A percentile compares a stretch with the other conserved stretches of the same genome.
Conservation (phyloP, 2,797 vertebrate genomes). For the Luscinia megarhynchos region DNA sequence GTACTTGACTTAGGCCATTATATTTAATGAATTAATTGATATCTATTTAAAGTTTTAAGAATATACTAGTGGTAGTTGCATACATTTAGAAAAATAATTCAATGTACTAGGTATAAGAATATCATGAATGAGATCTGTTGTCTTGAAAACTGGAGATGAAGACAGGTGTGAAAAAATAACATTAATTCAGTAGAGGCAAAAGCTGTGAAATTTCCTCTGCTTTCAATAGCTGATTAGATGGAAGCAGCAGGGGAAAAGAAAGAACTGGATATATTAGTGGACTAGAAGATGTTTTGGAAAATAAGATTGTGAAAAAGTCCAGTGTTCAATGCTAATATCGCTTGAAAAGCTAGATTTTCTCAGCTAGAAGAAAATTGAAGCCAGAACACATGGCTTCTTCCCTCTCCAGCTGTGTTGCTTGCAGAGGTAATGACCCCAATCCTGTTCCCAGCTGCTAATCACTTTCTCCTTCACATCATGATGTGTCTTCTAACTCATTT, state of each 20-base stretch:
- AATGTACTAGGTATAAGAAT: background rate
- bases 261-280: background rate
- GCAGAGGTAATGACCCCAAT: conserved; percentile 23
- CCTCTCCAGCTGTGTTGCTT: conserved; percentile 31
- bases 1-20: background rate
- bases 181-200: background rate
- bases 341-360: background rate
- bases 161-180: background rate
- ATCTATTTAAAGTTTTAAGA: background rate
- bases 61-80: background rate
- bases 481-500: background rate
- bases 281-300: background rate
- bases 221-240: background rate
- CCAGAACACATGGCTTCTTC: background rate
- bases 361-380: conserved; percentile 5
- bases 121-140: background rate
- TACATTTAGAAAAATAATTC: background rate
- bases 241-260: background rate
- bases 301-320: background rate
- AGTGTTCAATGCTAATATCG: background rate
- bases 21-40: background rate
- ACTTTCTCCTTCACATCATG: background rate
- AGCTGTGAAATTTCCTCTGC: background rate
- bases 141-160: background rate
- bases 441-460: conserved; percentile 35